Conservation (phyloP, 2,797 vertebrate species). For the Chloroceryle amazona region DNA sequence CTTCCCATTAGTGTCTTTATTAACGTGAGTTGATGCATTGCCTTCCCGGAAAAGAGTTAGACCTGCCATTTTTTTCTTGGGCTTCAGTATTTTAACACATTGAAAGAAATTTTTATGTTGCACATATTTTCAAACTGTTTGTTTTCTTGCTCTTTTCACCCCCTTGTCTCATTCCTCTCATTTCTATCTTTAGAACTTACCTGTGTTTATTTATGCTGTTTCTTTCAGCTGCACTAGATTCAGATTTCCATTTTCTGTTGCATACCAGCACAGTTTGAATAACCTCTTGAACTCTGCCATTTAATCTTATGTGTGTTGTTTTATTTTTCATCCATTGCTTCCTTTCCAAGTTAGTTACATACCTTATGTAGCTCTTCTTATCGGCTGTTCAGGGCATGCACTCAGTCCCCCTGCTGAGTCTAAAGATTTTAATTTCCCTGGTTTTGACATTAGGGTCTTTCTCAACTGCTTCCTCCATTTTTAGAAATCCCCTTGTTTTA, state of each 20-base stretch:
- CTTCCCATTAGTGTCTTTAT: neutral
- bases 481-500: conserved; percentile 26
- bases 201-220: neutral
- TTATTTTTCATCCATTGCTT: neutral
- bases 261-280: neutral
- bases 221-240: neutral
- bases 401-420: conserved; percentile 33
- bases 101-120: neutral
- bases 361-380: neutral
- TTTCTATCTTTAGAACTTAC: neutral
- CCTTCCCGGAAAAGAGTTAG: neutral
- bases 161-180: neutral
- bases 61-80: neutral
- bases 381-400: neutral
- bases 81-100: neutral
- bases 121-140: neutral
- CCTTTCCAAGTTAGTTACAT: neutral
- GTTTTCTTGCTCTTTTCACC: neutral
- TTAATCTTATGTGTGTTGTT: neutral
- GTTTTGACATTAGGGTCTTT: conserved; percentile 22
- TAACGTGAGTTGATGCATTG: fast-evolving
- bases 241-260: neutral
- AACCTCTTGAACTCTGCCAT: neutral
- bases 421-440: conserved; percentile 25
- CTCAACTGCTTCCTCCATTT: conserved; percentile 18